Base-by-base conservation (phyloP, 2,888 invertebrate genomes). In the Trissolcus brochymenae region DNA sequence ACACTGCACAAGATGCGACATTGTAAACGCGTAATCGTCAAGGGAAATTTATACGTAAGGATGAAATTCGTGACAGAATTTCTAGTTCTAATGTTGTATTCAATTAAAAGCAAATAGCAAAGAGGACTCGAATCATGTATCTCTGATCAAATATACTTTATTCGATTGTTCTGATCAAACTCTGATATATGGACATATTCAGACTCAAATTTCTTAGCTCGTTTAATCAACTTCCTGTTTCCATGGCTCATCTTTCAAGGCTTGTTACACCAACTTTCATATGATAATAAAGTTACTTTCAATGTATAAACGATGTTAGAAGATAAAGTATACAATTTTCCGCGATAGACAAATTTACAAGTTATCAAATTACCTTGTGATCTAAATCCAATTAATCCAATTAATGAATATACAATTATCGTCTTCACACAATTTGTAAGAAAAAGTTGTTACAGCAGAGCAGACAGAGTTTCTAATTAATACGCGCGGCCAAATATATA, bases 301-400 rank as follows among this genome's bases (percentile, higher is more conserved):
- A 56, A 56, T 56, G 40, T 51, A 29, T 53, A 57, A 56, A 56
- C 66, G 56, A 41, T 50, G 56, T 62, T 56, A 40, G 35, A 50
- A 49, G 49, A 35, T 35, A 35, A 35, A 35, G 35, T 35, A 35
- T 50, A 50, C 56, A 19, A 57, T 19, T 40, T 66, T 40, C 50
- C 13, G 7, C 17, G 19, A 16, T 35, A 35, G 35, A 35, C 1
- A 29, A 35, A 35, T 35, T 11, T 35, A 6, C 35, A 35, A 7
- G 9, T 35, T 35, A 35, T 35, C 35, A 35, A 35, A 35, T 35
- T 35, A 35, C 35, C 11, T 2, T 11, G 35, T 11, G 9, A 35
- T 35, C 35, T 11, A 11, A 6, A 9, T 35, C 9, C 9, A 25
- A 25, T 25, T 25, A 19, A 19, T 19, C 19, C 2, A 29, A 29